Evolutionary conservation across 92 coral and sea anemone genomes (phyloP), one percentile per base, ranked within the genome.

Genomic region (Meandrina meandrites): DNA sequence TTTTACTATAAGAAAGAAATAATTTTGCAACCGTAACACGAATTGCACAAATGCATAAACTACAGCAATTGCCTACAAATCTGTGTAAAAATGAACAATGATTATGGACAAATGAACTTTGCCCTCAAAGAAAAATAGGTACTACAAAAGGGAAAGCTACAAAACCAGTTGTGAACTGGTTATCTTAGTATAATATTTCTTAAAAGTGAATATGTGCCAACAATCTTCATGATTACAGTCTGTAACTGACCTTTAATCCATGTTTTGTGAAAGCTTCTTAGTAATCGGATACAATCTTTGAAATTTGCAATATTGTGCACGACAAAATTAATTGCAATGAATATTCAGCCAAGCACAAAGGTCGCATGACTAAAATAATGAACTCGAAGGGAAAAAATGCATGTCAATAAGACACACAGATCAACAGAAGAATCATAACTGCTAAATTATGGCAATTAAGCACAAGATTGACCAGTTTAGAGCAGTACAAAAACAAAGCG

Each of bases 61-160:
- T 48, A 13, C 53, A 48, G 12, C 14, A 4, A 12, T 13, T 48
- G 13, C 53, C 13, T 48, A 48, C 13, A 48, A 48, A 48, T 40
- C 6, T 40, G 45, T 40, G 45, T 2, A 57, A 3, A 57, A 57
- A 57, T 57, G 64, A 18, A 18, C 64, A 57, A 8, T 57, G 64
- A 57, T 57, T 57, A 19, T 60, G 27, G 24, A 30, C 68, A 60
- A 60, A 60, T 27, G 81, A 78, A 78, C 81, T 78, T 78, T 78
- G 81, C 12, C 12, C 81, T 48, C 40, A 28, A 30, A 28, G n/a
- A 51, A 8, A 48, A 31, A 50, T 15, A 7, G 17, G 45, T 22
- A 42, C 34, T 77, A 4, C 4, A 14, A 76, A 50, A 28, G 48
- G 40, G 15, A 69, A 69, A 69, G 51, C 32, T 6, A 24, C 51